Evolutionary conservation across 2,888 invertebrate species (phyloP), one percentile per base, ranked within the genome.

Genomic region (Drosophila recens): DNA sequence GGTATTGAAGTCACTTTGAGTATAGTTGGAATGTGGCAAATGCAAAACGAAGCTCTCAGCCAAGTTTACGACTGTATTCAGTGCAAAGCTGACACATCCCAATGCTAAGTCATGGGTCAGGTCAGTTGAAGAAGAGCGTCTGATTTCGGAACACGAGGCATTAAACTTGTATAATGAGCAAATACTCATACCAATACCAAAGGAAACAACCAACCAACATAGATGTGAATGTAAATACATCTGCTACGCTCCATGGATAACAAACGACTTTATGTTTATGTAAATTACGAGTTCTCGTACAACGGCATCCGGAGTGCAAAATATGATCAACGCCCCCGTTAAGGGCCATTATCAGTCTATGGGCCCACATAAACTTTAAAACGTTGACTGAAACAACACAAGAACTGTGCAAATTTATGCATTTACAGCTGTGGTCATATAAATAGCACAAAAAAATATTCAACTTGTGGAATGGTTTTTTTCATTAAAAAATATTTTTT

Each of bases 251-350:
- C 42, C 63, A 67, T 70, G 75, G 72, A 80, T 79, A 80, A 84
- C 78, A 68, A 73, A 70, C 67, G 84, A 86, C 81, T 84, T 89
- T 86, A 87, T 84, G 84, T 78, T 87, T 89, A 89, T 87, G 84
- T 80, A 89, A 89, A 89, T 89, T 58, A 67, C 72, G 70, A 63
- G 53, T 20, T 17, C 42, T 42, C 42, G 42, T 74, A 83, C 71
- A 87, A 66, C 59, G 63, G 56, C 82, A 73, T 74, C 71, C 87
- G 84, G 89, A 84, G 84, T 84, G 84, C 89, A 81, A 89, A 84
- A 83, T 89, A 84, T 83, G 87, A 84, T 84, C 84, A 76, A 67
- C 67, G 68, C 53, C 68, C 53, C 68, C 48, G 64, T 72, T 72
- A 69, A 59, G 68, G 46, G 53, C 62, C 72, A 76, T 75, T 79